Conservation (phyloP, 2,888 invertebrate species). For the Drosophila peninsularis region DNA sequence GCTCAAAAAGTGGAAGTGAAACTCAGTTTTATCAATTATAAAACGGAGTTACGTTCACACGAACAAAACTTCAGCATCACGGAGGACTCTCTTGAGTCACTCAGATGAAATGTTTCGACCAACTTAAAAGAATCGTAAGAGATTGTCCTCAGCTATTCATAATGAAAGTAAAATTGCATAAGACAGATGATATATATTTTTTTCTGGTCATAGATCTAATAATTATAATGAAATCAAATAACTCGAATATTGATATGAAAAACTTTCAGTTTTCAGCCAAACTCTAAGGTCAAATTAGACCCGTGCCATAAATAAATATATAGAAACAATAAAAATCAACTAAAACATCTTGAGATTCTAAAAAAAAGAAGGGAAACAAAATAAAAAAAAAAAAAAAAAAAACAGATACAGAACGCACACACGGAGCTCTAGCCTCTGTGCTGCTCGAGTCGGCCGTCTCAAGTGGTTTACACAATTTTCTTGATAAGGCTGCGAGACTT, state of each 20-base stretch:
- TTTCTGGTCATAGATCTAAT: no score
- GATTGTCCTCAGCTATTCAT: no score
- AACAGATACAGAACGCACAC: not conserved
- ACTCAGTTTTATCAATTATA: not conserved
- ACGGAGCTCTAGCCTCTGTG: conserved; percentile 3
- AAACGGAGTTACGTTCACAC: not conserved
- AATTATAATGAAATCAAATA: not conserved
- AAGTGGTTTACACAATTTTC: conserved; percentile 49
- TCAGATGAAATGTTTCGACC: no score
- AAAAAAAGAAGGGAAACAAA: not conserved
- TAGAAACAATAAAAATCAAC: conserved; percentile 4
- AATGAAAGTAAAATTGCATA: no score
- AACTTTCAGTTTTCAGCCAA: conserved; percentile 35
- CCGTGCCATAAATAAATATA: conserved; percentile 44
- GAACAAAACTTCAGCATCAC: no score
- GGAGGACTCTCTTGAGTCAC: no score
- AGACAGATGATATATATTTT: no score
- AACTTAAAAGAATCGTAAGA: no score
- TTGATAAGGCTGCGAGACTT: conserved; percentile 47
- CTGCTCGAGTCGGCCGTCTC: conserved; percentile 33
- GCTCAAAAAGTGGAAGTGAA: not conserved
- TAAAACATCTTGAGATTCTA: not conserved
- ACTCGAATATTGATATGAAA: not conserved
- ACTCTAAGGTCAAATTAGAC: conserved; percentile 30
- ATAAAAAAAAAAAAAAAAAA: not conserved